Conservation (phyloP, 2,888 invertebrate genomes). For the Barypeithes pellucidus region DNA sequence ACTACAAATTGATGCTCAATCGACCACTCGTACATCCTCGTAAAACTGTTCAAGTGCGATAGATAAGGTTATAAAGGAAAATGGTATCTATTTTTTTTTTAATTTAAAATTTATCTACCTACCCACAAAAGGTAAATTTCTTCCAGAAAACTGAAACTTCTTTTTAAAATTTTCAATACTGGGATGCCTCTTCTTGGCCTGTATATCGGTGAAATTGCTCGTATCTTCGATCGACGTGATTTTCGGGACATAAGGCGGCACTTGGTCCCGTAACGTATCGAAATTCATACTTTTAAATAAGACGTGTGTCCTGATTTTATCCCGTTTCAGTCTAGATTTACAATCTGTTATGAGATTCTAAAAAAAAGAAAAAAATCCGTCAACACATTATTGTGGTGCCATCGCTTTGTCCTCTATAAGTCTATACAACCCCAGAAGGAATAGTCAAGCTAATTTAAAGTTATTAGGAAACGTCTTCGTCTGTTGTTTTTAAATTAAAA, state of each 20-base stretch:
- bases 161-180: slow-evolving; percentile 76
- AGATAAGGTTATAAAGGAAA: too few species aligned
- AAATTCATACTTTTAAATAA: slow-evolving; percentile 77
- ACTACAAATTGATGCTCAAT: too few species aligned
- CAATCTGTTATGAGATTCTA: slow-evolving; percentile 71
- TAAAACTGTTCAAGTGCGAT: too few species aligned
- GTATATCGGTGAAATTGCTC: slow-evolving; percentile 79
- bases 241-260: slow-evolving; percentile 87
- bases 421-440: too few species aligned
- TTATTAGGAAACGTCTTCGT: too few species aligned
- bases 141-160: slow-evolving; percentile 78
- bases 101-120: too few species aligned
- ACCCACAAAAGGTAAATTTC: slow-evolving; percentile 85
- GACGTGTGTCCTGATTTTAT: slow-evolving; percentile 73
- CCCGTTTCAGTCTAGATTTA: slow-evolving; percentile 70
- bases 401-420: too few species aligned
- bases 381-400: too few species aligned
- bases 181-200: slow-evolving; percentile 73
- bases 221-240: slow-evolving; percentile 84
- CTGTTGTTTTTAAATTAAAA: too few species aligned
- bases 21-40: too few species aligned
- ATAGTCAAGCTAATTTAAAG: too few species aligned
- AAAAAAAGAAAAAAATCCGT: slow-evolving; percentile 13
- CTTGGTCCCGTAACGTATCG: slow-evolving; percentile 75
- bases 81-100: too few species aligned